Conservation (phyloP, 2,888 invertebrate species). For the Drosophila subquinaria region DNA sequence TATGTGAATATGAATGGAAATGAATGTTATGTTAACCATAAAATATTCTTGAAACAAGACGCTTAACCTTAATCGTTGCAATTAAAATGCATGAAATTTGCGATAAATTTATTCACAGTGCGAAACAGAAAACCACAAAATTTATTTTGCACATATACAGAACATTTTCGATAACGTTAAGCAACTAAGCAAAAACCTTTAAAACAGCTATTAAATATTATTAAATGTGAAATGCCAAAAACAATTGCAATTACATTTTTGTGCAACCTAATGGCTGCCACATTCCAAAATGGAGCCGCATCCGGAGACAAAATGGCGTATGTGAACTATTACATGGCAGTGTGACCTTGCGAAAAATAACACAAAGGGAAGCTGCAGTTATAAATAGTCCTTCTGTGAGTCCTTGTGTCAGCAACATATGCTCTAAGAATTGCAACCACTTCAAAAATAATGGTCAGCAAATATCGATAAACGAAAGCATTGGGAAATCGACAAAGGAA, state of each 20-base stretch:
- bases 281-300: slow-evolving; percentile 47
- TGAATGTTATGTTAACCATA: slow-evolving; percentile 16
- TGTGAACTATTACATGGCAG: slow-evolving; percentile 20
- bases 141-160: not conserved
- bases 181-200: slow-evolving; percentile 10
- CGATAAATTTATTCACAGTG: slow-evolving; percentile 7
- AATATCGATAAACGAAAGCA: not conserved
- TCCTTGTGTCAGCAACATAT: slow-evolving; percentile 55
- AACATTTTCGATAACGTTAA: slow-evolving; percentile 18
- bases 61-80: slow-evolving; percentile 29
- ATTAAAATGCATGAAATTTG: slow-evolving; percentile 33
- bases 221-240: slow-evolving; percentile 16
- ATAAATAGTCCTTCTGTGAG: slow-evolving; percentile 53
- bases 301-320: slow-evolving; percentile 40
- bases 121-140: slow-evolving; percentile 27
- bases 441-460: slow-evolving; percentile 35
- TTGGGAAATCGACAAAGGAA: not conserved
- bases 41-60: slow-evolving; percentile 18
- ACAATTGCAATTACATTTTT: slow-evolving; percentile 33
- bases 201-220: slow-evolving; percentile 23
- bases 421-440: slow-evolving; percentile 27
- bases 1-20: slow-evolving; percentile 21
- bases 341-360: slow-evolving; percentile 57
- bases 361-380: slow-evolving; percentile 23
- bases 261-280: slow-evolving; percentile 55